Evolutionary conservation across 2,888 invertebrate genomes (phyloP).

Genomic region (Schizaphis graminum): DNA sequence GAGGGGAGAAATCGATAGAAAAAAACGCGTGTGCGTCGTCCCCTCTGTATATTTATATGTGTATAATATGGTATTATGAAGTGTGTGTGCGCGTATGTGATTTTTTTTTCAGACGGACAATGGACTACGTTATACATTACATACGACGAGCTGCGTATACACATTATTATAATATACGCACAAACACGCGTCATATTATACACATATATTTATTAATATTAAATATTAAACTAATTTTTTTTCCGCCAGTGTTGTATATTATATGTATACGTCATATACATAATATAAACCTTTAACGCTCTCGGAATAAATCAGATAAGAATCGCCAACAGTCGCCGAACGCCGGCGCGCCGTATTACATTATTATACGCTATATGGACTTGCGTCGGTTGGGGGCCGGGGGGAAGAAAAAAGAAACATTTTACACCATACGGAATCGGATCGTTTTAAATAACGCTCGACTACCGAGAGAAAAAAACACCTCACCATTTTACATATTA

Average conservation of each 20-base stretch:
- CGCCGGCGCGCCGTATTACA: background rate
- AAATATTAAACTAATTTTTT: background rate
- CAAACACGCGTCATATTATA: background rate
- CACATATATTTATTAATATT: background rate
- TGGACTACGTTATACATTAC: background rate
- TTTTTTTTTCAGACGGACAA: constrained; percentile 32
- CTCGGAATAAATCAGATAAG: constrained; percentile 17
- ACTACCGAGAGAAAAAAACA: background rate
- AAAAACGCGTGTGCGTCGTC: constrained; percentile 35
- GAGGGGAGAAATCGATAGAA: constrained; percentile 40
- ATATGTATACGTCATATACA: background rate
- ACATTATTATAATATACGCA: background rate
- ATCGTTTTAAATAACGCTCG: background rate
- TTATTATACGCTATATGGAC: background rate
- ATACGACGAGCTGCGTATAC: background rate
- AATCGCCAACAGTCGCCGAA: constrained; percentile 12
- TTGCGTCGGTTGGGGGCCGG: background rate
- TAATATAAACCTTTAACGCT: background rate
- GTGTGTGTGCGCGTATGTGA: background rate
- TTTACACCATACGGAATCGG: background rate
- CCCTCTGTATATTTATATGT: background rate
- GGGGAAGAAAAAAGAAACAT: background rate
- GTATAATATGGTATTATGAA: background rate
- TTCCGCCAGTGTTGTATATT: background rate
- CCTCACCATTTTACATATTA: background rate